Evolutionary conservation across 2,888 invertebrate genomes (phyloP).

Genomic region (Lacanobia oleracea): DNA sequence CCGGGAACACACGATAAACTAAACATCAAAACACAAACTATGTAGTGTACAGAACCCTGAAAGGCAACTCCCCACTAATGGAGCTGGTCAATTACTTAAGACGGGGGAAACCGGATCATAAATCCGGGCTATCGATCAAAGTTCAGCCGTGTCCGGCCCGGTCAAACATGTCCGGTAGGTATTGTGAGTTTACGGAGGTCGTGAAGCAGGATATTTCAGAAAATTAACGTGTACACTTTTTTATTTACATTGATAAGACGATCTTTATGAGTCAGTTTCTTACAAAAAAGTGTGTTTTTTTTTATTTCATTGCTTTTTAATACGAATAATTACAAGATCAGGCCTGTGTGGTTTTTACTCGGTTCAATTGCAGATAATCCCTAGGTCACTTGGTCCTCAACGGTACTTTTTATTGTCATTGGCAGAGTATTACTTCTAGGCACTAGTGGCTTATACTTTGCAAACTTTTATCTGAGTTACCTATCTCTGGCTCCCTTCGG

Average conservation of each 20-base stretch:
- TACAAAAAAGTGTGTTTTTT: too few species aligned
- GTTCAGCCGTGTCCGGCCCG: slow-evolving; percentile 78
- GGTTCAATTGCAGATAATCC: neutral
- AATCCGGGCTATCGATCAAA: slow-evolving; percentile 89
- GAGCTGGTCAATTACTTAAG: slow-evolving; percentile 89
- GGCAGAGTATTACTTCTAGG: too few species aligned
- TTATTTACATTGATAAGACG: too few species aligned
- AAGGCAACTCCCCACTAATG: slow-evolving; percentile 80
- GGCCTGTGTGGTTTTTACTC: neutral
- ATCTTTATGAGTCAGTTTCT: too few species aligned
- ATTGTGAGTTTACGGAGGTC: slow-evolving; percentile 48
- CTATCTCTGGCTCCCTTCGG: neutral
- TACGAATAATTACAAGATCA: neutral
- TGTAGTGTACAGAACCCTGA: slow-evolving; percentile 64
- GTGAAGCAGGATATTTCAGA: slow-evolving; percentile 18
- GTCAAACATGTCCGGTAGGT: slow-evolving; percentile 67
- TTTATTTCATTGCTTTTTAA: too few species aligned
- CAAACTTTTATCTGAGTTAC: neutral
- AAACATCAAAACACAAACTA: slow-evolving; percentile 69
- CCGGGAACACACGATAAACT: slow-evolving; percentile 56
- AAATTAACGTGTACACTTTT: neutral
- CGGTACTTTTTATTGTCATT: too few species aligned
- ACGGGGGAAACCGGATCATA: slow-evolving; percentile 87
- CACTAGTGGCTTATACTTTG: too few species aligned
- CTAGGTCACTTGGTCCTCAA: too few species aligned